These are phyloP conservation scores for Phenganax subtilis DNA, from an alignment of 92 coral and sea anemone genomes.

Conservation along the genomic window DNA sequence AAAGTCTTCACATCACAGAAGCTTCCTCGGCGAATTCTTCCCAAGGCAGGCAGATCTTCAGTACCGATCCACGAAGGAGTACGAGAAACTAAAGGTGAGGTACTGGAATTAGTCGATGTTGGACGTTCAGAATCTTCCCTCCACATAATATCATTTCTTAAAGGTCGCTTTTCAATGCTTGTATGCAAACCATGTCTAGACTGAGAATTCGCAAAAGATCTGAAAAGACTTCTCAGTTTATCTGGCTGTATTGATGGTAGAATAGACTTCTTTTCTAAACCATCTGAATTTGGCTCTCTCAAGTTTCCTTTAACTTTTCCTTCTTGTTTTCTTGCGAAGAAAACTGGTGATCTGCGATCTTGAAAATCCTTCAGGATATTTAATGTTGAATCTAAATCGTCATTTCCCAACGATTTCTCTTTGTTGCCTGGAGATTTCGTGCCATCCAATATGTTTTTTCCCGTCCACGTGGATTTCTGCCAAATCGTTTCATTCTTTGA, in stretches of 20 bases:
- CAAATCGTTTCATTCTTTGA: background rate
- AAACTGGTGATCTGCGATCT: background rate
- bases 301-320: too few species aligned
- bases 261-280: too few species aligned
- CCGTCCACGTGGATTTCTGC: background rate
- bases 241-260: too few species aligned
- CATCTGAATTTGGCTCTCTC: too few species aligned
- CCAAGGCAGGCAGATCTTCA: constrained; percentile 3
- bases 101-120: background rate
- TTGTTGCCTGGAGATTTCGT: background rate
- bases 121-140: background rate
- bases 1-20: constrained; percentile 33
- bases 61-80: background rate
- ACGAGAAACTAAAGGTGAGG: background rate
- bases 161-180: too few species aligned
- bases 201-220: too few species aligned
- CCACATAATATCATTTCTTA: background rate
- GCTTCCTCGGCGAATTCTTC: constrained; percentile 24
- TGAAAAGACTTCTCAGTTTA: too few species aligned
- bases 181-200: too few species aligned
- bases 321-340: too few species aligned
- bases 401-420: background rate
- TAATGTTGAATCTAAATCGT: background rate
- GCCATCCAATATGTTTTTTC: background rate
- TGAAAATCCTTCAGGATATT: background rate